A percentile compares a stretch with the other conserved stretches of the same genome.
These are phyloP conservation scores for Pristionchus fissidentatus DNA, from an alignment of 2,888 invertebrate species.

Conservation along the genomic window DNA sequence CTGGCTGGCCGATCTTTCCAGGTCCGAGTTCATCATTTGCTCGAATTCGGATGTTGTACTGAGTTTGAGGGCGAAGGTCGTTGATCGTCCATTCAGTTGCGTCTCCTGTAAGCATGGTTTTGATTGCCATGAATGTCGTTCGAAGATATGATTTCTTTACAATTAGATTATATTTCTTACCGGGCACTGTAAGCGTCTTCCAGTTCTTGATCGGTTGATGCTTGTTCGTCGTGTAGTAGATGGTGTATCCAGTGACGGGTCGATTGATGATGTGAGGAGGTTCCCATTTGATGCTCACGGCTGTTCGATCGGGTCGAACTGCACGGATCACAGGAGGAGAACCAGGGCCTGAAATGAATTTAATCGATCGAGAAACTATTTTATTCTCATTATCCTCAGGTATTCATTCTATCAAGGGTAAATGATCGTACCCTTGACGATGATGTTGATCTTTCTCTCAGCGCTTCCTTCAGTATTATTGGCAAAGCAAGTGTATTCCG, in stretches of 20 bases:
- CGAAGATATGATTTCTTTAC: neutral
- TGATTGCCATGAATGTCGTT: neutral
- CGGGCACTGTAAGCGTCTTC: slow-evolving; percentile 68
- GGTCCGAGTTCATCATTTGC: slow-evolving; percentile 73
- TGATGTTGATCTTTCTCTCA: slow-evolving; percentile 66
- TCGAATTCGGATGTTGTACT: slow-evolving; percentile 70
- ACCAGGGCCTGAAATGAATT: slow-evolving; percentile 64
- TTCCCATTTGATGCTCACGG: slow-evolving; percentile 67
- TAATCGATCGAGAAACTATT: neutral
- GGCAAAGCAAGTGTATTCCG: slow-evolving; percentile 72
- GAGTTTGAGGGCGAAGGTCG: slow-evolving; percentile 69
- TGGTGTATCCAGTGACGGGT: slow-evolving; percentile 73
- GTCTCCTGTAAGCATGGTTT: neutral
- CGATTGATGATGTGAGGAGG: slow-evolving; percentile 72
- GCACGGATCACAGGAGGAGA: slow-evolving; percentile 68
- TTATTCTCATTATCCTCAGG: too few relatives aligned
- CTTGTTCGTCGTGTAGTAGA: slow-evolving; percentile 74
- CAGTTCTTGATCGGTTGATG: slow-evolving; percentile 71
- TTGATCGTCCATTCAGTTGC: slow-evolving; percentile 60
- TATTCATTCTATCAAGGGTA: too few relatives aligned
- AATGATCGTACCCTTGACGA: slow-evolving; percentile 65
- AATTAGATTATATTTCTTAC: slow-evolving; percentile 39
- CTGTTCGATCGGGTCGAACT: slow-evolving; percentile 64
- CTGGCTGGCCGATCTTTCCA: slow-evolving; percentile 70
- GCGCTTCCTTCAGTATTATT: slow-evolving; percentile 67